A percentile compares a stretch with the other conserved stretches of the same genome.
These are phyloP conservation scores for Tachystola acroxantha DNA, from an alignment of 2,888 invertebrate species.

Conservation along the genomic window DNA sequence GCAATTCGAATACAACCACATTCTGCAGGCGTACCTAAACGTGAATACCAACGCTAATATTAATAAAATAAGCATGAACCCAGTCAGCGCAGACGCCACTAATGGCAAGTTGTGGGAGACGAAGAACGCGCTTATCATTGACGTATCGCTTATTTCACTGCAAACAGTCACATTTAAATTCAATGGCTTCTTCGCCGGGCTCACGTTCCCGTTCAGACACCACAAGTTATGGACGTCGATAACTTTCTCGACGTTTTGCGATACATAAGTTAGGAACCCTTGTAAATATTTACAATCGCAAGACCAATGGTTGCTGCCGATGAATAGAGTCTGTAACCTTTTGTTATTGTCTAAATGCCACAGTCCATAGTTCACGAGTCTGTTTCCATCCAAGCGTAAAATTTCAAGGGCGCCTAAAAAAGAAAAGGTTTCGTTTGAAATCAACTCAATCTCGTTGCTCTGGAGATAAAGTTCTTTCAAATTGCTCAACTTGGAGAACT, in stretches of 20 bases:
- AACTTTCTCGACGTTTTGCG: slow-evolving; percentile 87
- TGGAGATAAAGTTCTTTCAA: slow-evolving; percentile 92
- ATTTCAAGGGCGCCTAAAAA: slow-evolving; percentile 88
- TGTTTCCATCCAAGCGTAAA: slow-evolving; percentile 91
- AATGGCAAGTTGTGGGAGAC: slow-evolving; percentile 90
- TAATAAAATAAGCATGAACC: slow-evolving; percentile 87
- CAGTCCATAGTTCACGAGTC: slow-evolving; percentile 87
- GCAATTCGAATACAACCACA: slow-evolving; percentile 93
- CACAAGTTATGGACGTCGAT: slow-evolving; percentile 85
- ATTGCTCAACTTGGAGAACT: slow-evolving; percentile 89
- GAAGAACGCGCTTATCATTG: slow-evolving; percentile 89
- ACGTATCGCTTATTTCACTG: slow-evolving; percentile 88
- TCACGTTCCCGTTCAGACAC: slow-evolving; percentile 85
- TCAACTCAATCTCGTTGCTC: slow-evolving; percentile 88
- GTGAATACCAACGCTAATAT: slow-evolving; percentile 89
- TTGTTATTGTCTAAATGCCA: slow-evolving; percentile 87
- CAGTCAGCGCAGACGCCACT: slow-evolving; percentile 86
- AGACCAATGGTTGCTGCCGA: slow-evolving; percentile 92
- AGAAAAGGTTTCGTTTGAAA: slow-evolving; percentile 89
- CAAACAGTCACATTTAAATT: slow-evolving; percentile 91
- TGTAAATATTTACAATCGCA: slow-evolving; percentile 94
- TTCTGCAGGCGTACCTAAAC: slow-evolving; percentile 90
- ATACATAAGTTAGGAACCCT: slow-evolving; percentile 88
- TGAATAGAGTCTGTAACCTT: slow-evolving; percentile 84
- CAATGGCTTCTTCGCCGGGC: slow-evolving; percentile 84